Evolutionary conservation across 1,140 invertebrate genomes (phyloP), one percentile per base, ranked within the genome.

Genomic region (Drosophila kohkoa): DNA sequence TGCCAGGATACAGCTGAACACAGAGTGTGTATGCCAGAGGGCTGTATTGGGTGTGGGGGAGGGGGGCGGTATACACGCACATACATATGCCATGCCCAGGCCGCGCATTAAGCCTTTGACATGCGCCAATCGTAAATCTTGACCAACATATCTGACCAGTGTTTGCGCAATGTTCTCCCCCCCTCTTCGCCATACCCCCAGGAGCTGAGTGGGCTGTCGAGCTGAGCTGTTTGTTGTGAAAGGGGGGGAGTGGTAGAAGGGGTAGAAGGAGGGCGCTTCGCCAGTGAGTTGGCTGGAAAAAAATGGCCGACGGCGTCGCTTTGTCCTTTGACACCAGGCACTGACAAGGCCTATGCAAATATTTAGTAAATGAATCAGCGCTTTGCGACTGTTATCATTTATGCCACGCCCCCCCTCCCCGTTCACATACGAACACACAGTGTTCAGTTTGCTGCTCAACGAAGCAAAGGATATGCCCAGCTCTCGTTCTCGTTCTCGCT

Each of bases 321-420:
- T 73, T 89, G 85, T 85, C 81, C 83, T 71, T 77, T 82, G 75
- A 75, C 76, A 71, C 72, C 88, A 87, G 71, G 71, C 81, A 77
- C 88, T 86, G 89, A 91, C 89, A 91, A 91, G 90, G 90, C 90
- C 90, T 90, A 88, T 90, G 90, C 82, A 91, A 91, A 91, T 91
- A 91, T 91, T 91, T 91, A 91, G 90, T 91, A 88, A 90, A 91
- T 91, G 90, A 91, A 91, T 91, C 90, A 91, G 90, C 90, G 90
- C 75, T 90, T 91, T 87, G 81, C 79, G 75, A 81, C 79, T 91
- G 82, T 91, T 91, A 91, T 89, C 82, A 91, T 87, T 90, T 90
- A 83, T 90, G 82, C 75, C 67, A 63, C 62, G 38, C 46, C 45
- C 68, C 54, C 43, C 51, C 5, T 16, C 11, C 16, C 16, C 8